Conservation (phyloP, 2,888 invertebrate species). For the Macroteleia sp. region DNA sequence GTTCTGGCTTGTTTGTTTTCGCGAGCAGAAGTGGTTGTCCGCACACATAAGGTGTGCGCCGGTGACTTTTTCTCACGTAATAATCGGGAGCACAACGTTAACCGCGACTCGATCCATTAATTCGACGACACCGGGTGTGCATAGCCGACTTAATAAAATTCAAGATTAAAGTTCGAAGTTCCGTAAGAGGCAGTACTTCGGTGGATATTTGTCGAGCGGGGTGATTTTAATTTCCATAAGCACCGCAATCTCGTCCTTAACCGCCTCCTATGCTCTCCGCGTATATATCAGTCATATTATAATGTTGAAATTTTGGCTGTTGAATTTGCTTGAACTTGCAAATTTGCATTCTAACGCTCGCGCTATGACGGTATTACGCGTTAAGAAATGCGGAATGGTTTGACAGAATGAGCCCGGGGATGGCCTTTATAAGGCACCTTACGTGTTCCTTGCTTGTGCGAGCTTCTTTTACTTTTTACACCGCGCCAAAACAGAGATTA, state of each 20-base stretch:
- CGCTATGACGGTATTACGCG: slow-evolving; percentile 55
- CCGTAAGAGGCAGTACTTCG: slow-evolving; percentile 70
- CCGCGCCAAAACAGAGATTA: too few relatives aligned
- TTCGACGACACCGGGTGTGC: slow-evolving; percentile 63
- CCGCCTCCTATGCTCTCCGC: slow-evolving; percentile 60
- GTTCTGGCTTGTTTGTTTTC: not conserved
- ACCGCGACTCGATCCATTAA: slow-evolving; percentile 70
- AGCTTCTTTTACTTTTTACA: too few relatives aligned
- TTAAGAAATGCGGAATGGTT: slow-evolving; percentile 62
- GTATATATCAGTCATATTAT: slow-evolving; percentile 70
- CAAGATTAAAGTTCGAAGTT: slow-evolving; percentile 76
- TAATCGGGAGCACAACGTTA: slow-evolving; percentile 55
- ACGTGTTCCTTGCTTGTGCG: slow-evolving; percentile 7
- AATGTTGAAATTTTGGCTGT: slow-evolving; percentile 78
- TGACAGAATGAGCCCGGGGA: slow-evolving; percentile 49
- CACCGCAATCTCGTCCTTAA: slow-evolving; percentile 72
- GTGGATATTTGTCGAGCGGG: slow-evolving; percentile 70
- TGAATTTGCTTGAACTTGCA: slow-evolving; percentile 70
- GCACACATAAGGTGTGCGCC: slow-evolving; percentile 15
- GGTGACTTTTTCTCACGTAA: slow-evolving; percentile 65
- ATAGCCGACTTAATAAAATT: slow-evolving; percentile 72
- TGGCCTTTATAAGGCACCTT: slow-evolving; percentile 44
- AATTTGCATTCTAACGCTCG: slow-evolving; percentile 77
- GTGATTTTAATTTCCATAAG: slow-evolving; percentile 81
- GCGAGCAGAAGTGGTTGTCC: slow-evolving; percentile 14